Conservation (phyloP, 2,888 invertebrate species). For the Lasioglossum pauxillum region DNA sequence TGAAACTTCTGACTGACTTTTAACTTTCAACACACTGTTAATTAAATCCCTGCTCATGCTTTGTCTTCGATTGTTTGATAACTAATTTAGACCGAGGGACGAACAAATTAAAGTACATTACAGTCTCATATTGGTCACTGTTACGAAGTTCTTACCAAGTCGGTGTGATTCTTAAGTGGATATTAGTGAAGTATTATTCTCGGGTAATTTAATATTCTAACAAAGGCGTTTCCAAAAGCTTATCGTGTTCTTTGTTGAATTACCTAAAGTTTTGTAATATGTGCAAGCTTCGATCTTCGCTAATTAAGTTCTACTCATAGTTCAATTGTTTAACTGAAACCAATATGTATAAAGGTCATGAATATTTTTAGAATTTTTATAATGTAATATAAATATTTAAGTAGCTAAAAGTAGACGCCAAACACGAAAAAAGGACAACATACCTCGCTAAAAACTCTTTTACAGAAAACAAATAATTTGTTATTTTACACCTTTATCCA, state of each 20-base stretch:
- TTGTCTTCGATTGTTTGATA: not conserved
- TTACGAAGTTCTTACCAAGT: not conserved
- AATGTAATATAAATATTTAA: not conserved
- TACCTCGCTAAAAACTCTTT: no score
- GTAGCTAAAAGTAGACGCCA: not conserved
- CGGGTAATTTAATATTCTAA: not conserved
- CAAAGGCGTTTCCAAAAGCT: not conserved
- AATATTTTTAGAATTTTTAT: not conserved
- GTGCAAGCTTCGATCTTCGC: not conserved
- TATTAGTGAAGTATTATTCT: not conserved
- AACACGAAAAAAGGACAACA: not conserved
- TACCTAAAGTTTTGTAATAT: not conserved
- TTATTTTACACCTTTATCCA: no score
- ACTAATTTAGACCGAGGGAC: not conserved
- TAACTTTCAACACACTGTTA: not conserved
- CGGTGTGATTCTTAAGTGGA: conserved; percentile 2
- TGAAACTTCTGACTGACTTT: conserved; percentile 37
- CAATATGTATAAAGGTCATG: not conserved
- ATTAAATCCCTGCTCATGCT: conserved; percentile 10
- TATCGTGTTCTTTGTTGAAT: not conserved
- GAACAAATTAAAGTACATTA: not conserved
- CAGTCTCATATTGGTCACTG: conserved; percentile 1
- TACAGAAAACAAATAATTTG: no score
- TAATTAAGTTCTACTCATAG: not conserved
- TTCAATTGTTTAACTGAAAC: not conserved